Percentiles rank a stretch among this genome's conserved stretches.
These are phyloP conservation scores for Cryptosula pallasiana DNA, from an alignment of 2,888 invertebrate genomes.

Conservation along the genomic window DNA sequence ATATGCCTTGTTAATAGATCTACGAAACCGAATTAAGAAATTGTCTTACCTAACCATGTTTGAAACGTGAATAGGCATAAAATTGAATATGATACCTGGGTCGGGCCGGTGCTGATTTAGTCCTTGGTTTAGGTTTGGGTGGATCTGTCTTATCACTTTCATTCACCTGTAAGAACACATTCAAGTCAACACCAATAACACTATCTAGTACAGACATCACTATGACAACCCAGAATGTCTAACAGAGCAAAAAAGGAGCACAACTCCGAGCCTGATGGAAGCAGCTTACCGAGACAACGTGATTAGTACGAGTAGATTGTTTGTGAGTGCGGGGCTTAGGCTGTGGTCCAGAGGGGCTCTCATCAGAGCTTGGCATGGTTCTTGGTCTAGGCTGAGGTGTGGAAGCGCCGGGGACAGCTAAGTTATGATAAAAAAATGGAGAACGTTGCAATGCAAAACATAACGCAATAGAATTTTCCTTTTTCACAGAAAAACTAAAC, in stretches of 20 bases:
- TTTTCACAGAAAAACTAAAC: no score
- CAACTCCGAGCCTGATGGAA: no score
- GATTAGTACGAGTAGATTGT: not conserved
- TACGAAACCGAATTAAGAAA: not conserved
- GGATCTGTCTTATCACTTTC: not conserved
- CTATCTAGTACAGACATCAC: no score
- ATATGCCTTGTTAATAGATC: not conserved
- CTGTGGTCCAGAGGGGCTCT: not conserved
- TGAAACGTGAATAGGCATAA: not conserved
- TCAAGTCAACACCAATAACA: no score
- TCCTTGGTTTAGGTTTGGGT: constrained; percentile 17
- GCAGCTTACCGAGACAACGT: not conserved
- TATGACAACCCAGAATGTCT: no score
- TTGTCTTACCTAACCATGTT: not conserved
- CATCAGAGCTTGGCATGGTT: not conserved
- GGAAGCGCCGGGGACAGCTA: not conserved
- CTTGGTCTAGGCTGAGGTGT: not conserved
- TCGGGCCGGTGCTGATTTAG: constrained; percentile 11
- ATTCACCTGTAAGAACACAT: not conserved
- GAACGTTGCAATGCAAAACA: no score
- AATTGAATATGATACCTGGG: not conserved
- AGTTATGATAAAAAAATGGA: no score
- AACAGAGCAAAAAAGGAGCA: no score
- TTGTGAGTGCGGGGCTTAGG: not conserved
- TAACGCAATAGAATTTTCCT: no score